Base-by-base conservation (phyloP, 2,888 invertebrate genomes). In the Eristalis intricaria region DNA sequence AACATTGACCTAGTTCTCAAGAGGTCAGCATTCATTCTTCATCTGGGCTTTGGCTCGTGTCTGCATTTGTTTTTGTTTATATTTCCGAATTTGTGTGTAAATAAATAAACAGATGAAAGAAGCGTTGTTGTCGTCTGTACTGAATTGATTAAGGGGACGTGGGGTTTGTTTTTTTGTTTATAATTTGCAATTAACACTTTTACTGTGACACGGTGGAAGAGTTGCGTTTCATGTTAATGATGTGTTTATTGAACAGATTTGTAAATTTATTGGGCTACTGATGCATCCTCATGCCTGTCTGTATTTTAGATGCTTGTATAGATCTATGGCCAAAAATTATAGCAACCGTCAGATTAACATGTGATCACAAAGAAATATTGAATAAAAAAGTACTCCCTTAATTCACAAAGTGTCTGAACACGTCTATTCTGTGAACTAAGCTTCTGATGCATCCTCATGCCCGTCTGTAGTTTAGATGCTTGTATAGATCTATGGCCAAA, bases 1-100 rank as follows among this genome's bases (percentile, higher is more conserved):
- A 60, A 83, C 82, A 83, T 75, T 83, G 86, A 86, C 86, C 86
- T 63, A 78, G 70, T 65, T 78, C 61, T 23, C 32, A 29, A 29
- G 60, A 26, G 61, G 82, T 61, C 74, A 71, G 75, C 32, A 70
- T 70, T 58, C n/a, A 38, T 61, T 63, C 43, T 61, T 63, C 43
- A 29, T 60, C 15, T 66, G 66, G 43, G 66, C 43, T 56, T 66
- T 11, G 65, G 8, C 26, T 74, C 81, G 65, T 76, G 61, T 35
- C n/a, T 38, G 40, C 38, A 35, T 50, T 66, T 43, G 22, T 26
- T 43, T 73, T 61, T 61, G 81, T 66, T 79, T 50, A 65, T 79
- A 26, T 78, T 66, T 71, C 71, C 73, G 73, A 58, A 63, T 15
- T 66, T 40, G 68, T 60, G 35, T 66, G 26, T 26, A 26, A 26